These are phyloP conservation scores for Mesoligia furuncula DNA, from an alignment of 2,888 invertebrate genomes.

Conservation along the genomic window DNA sequence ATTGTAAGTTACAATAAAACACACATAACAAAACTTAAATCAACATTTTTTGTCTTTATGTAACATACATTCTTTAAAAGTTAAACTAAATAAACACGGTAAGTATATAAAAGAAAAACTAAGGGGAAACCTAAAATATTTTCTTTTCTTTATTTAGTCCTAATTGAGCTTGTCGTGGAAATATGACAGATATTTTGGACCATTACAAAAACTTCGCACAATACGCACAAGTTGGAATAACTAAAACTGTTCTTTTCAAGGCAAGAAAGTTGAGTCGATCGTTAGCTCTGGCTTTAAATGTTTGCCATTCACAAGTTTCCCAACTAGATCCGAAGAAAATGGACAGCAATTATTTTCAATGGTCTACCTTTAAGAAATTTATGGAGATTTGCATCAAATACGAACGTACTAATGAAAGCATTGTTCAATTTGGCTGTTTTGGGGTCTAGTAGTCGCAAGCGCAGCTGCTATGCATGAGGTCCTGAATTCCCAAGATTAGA, in stretches of 20 bases:
- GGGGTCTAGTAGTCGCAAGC: neutral
- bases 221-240: conserved; percentile 37
- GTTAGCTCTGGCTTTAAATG: conserved; percentile 41
- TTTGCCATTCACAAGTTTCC: conserved; percentile 54
- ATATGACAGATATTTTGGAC: neutral
- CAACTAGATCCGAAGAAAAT: conserved; percentile 52
- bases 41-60: neutral
- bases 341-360: conserved; percentile 35
- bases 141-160: neutral
- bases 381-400: conserved; percentile 23
- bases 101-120: neutral
- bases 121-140: too few relatives aligned
- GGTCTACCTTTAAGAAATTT: conserved; percentile 16
- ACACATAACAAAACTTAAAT: neutral
- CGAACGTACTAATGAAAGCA: neutral
- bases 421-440: neutral
- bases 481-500: neutral
- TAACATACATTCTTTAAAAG: neutral
- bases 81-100: neutral
- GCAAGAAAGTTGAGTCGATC: conserved; percentile 42
- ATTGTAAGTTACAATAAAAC: neutral
- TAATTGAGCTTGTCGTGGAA: conserved; percentile 2
- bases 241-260: conserved; percentile 41
- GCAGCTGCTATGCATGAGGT: neutral
- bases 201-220: conserved; percentile 5